Evolutionary conservation across 2,888 invertebrate species (phyloP), one percentile per base, ranked within the genome.

Genomic region (Drosophila longiperda): DNA sequence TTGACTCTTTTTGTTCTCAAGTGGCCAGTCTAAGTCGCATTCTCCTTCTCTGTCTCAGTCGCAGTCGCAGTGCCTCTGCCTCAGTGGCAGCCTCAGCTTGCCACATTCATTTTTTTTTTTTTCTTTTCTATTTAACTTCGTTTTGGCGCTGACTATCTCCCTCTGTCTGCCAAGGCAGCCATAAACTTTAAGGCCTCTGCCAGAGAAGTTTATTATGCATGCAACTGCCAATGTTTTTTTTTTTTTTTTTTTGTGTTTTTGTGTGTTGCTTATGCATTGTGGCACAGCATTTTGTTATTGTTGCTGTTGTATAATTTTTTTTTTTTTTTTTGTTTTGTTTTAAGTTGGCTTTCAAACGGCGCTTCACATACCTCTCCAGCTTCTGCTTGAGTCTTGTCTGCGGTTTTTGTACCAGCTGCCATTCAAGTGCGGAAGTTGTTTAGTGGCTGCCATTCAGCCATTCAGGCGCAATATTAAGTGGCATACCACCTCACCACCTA

Each of bases 371-470:
- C 42, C 54, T 53, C 40, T 23, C 49, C n/a, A 23, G 20, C 65
- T 29, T n/a, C 36, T 45, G 23, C 45, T 45, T 45, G 66, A 64
- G 62, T 59, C 76, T 59, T 75, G 78, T 80, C 76, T 80, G 81
- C 67, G 67, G 77, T 66, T 67, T 57, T 77, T 55, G 55, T 55
- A 55, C 70, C 70, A 67, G 81, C 73, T 71, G 80, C 78, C 78
- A 77, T 81, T 81, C 76, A 76, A 81, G 81, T 82, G 83, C 79
- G 83, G 81, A 82, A 82, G 81, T 83, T 83, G 82, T 82, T 81
- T 78, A 82, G 75, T 66, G 65, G 67, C 75, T 75, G 77, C 77
- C 70, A 66, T 66, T 71, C 80, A 71, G 70, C 78, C 71, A 80
- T 82, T 80, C 57, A 78, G 74, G 64, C 78, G 64, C 78, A 69